A percentile compares a stretch with the other conserved stretches of the same genome.
Evolutionary conservation across 2,888 invertebrate genomes (phyloP).

Genomic region (Frankliniella fusca): DNA sequence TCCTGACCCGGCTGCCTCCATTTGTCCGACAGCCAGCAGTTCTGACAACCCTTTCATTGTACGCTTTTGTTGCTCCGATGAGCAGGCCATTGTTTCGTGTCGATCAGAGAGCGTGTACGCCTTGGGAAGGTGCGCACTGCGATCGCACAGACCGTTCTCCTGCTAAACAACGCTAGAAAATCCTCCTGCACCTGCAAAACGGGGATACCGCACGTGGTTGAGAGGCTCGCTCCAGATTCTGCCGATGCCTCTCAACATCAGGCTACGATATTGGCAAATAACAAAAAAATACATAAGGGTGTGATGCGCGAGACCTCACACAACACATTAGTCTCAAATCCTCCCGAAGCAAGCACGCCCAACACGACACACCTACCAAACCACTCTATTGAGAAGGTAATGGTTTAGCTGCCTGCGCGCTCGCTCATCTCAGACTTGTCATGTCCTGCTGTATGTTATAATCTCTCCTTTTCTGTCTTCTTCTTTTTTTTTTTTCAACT

Average conservation of each 20-base stretch:
- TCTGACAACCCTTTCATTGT: constrained; percentile 26
- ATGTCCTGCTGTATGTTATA: constrained; percentile 11
- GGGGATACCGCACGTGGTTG: no score
- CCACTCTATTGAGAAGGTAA: no score
- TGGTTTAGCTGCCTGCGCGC: background rate
- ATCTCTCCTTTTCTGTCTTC: no score
- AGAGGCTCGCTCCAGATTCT: no score
- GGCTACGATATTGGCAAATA: background rate
- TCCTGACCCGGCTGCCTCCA: background rate
- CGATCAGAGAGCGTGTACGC: background rate
- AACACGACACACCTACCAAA: no score
- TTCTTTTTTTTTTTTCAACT: background rate
- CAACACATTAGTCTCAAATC: no score
- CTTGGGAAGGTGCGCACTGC: no score
- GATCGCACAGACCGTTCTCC: no score
- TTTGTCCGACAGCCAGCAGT: constrained; percentile 11
- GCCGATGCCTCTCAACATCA: no score
- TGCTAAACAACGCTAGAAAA: no score
- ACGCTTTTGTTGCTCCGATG: constrained; percentile 8
- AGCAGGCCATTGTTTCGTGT: constrained; percentile 16
- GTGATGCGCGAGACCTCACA: background rate
- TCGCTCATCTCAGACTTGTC: constrained; percentile 2
- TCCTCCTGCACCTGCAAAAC: no score
- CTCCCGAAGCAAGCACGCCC: no score
- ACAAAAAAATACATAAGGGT: background rate